Evolutionary conservation across 2,797 vertebrate genomes (phyloP), one percentile per base, ranked within the genome.

Genomic region (Pteronotus mesoamericanus): DNA sequence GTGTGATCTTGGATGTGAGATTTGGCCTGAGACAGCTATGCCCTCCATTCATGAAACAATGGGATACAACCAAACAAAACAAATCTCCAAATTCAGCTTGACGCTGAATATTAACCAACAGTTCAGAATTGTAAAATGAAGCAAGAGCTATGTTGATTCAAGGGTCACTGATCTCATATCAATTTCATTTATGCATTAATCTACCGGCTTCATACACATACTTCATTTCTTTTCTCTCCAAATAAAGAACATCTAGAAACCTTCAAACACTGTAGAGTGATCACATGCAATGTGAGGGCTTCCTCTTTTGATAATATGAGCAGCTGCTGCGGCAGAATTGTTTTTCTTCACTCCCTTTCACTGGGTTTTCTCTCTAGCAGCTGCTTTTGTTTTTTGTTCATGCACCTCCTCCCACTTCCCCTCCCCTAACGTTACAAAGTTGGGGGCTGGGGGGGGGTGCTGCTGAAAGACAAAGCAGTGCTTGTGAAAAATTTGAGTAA

Each of bases 401-500:
- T 72, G 98, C 96, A 98, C 98, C 98, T 98, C 98, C 98, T 98
- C 98, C 96, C 92, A 89, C 93, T 97, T 96, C 94, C 96, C 96
- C 97, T 96, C 83, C 93, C 96, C 97, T 96, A 97, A 96, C 97
- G 97, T 74, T 89, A 97, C 97, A 95, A 97, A 34, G 0, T 12
- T 34, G 53, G 94, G 97, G 96, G 94, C 61, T 91, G 95, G 92
- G 95, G 97, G 96, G 97, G 94, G 96, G 97, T 97, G 97, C 97
- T 96, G 98, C 97, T 97, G 37, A 97, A 97, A 98, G 98, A 99
- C 99, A 99, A 99, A 99, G 99, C 98, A 95, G 98, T 24, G 96
- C 99, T 99, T 99, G 99, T 99, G 99, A 98, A 98, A 99, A 98
- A 98, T 96, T 98, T 99, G 99, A 99, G 99, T 99, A 98, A 98